These are phyloP conservation scores for Eubucco bourcierii DNA, from an alignment of 2,113 vertebrate species.

Conservation along the genomic window DNA sequence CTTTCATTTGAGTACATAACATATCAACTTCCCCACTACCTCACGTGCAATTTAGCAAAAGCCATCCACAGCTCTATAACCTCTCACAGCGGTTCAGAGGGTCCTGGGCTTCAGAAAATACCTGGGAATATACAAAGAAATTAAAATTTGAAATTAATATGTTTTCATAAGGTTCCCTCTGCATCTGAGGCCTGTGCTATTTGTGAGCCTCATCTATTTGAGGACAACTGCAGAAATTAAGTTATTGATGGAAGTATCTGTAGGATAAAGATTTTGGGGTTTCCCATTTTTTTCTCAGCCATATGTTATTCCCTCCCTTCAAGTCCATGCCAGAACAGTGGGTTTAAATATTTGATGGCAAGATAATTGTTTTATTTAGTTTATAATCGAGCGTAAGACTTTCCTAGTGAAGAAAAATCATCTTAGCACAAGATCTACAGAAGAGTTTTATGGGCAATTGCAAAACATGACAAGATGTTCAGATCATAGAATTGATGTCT, in stretches of 20 bases:
- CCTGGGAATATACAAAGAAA: conserved; percentile 58
- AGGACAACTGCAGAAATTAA: conserved; percentile 71
- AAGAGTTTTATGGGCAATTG: neutral
- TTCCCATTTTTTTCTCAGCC: conserved; percentile 51
- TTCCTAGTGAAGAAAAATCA: conserved; percentile 31
- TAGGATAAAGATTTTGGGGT: conserved; percentile 59
- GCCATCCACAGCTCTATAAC: conserved; percentile 61
- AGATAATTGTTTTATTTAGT: conserved; percentile 62
- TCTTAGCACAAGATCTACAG: conserved; percentile 1
- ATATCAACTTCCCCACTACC: conserved; percentile 56
- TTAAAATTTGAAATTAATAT: conserved; percentile 67
- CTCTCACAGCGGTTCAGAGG: conserved; percentile 54
- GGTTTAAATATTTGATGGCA: conserved; percentile 66
- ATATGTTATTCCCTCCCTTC: conserved; percentile 17
- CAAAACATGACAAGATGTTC: neutral
- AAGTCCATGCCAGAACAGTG: neutral
- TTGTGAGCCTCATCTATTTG: conserved; percentile 35
- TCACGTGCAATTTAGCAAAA: conserved; percentile 56
- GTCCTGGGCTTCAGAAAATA: conserved; percentile 17
- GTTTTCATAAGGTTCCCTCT: conserved; percentile 64
- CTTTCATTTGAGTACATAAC: conserved; percentile 76
- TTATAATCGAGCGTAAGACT: conserved; percentile 41
- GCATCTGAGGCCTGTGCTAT: conserved; percentile 54
- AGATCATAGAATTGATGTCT: neutral
- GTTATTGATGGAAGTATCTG: conserved; percentile 65